phyloP scores from a whole-genome alignment of 2,888 invertebrate genomes.

The Acleris holmiana region DNA sequence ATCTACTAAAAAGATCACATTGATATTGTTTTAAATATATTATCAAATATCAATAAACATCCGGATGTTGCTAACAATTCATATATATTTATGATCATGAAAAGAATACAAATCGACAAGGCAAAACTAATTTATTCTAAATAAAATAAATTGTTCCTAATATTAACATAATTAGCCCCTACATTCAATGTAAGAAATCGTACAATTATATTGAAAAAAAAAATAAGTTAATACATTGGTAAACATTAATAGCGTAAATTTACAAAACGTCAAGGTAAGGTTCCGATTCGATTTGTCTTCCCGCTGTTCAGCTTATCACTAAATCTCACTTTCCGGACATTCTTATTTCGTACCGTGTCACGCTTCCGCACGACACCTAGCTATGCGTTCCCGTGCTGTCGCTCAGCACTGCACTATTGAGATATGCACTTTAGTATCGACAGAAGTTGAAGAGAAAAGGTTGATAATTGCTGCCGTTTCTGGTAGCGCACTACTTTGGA shows the following conservation, averaged over 20 bases:
- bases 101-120: no score
- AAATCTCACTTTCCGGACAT: constrained; percentile 64
- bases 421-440: constrained; percentile 21
- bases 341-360: constrained; percentile 42
- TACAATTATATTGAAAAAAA: not conserved
- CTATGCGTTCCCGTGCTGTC: no score
- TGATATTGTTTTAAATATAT: constrained; percentile 26
- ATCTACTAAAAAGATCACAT: constrained; percentile 37
- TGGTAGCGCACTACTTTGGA: constrained; percentile 14
- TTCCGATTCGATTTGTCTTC: constrained; percentile 32
- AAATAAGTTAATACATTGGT: constrained; percentile 24
- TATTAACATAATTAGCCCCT: not conserved
- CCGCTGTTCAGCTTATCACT: constrained; percentile 43
- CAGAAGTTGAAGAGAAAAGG: not conserved
- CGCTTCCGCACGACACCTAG: no score
- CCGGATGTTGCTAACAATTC: constrained; percentile 2
- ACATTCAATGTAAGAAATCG: no score
- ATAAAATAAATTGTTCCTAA: not conserved
- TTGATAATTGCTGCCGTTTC: not conserved
- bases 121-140: no score
- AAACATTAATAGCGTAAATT: constrained; percentile 33
- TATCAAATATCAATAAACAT: constrained; percentile 20
- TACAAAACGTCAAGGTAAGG: constrained; percentile 31
- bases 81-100: no score
- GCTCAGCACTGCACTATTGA: no score